These are phyloP conservation scores for Ctenosaura bakeri DNA, from an alignment of 2,797 vertebrate genomes.

Conservation along the genomic window DNA sequence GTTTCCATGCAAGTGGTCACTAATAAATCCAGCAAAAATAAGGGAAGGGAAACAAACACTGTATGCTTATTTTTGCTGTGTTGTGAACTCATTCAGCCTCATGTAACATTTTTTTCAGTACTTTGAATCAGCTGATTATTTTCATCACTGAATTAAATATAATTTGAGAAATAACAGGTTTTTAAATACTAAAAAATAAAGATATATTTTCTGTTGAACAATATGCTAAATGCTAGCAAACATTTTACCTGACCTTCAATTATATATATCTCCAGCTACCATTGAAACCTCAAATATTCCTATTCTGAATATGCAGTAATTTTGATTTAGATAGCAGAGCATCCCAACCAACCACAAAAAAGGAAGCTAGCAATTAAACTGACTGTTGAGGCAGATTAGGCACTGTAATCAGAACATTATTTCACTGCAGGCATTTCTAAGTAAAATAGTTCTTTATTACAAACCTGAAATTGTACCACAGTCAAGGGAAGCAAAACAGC, in stretches of 20 bases:
- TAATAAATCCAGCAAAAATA: constrained; percentile 53
- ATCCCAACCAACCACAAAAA: constrained; percentile 9
- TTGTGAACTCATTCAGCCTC: constrained; percentile 40
- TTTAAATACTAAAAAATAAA: not conserved
- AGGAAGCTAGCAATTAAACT: constrained; percentile 24
- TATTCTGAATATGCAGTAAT: constrained; percentile 48
- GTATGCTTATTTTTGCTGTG: constrained; percentile 35
- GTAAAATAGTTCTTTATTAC: constrained; percentile 19
- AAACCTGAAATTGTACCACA: not conserved
- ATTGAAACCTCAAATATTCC: constrained; percentile 57
- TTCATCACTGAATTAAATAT: constrained; percentile 46
- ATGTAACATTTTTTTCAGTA: constrained; percentile 53
- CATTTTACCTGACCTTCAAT: not conserved
- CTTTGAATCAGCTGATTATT: constrained; percentile 43
- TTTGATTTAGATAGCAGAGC: not conserved
- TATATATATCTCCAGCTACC: constrained; percentile 35
- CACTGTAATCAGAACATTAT: constrained; percentile 14
- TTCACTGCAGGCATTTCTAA: constrained; percentile 19
- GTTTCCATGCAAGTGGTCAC: constrained; percentile 40
- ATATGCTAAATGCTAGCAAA: not conserved
- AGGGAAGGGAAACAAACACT: not conserved
- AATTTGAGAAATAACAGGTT: constrained; percentile 35
- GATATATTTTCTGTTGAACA: not conserved
- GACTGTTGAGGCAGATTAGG: constrained; percentile 26
- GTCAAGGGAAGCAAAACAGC: constrained; percentile 2